A percentile compares a stretch with the other conserved stretches of the same genome.
phyloP scores from a whole-genome alignment of 37 sponge, comb jelly and placozoan genomes.

The Dysidea cf. avara region DNA sequence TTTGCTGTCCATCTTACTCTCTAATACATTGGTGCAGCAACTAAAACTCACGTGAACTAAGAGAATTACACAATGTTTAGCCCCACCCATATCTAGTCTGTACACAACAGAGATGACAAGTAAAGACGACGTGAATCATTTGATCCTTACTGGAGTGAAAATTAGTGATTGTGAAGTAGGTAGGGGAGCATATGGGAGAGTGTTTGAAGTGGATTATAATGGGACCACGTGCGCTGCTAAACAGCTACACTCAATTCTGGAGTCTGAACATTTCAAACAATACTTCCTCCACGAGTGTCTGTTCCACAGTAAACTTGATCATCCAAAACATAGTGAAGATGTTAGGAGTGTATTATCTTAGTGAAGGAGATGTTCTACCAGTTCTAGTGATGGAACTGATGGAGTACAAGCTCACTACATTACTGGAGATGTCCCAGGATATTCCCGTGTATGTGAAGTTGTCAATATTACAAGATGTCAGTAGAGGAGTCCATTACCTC shows the following conservation, averaged over 20 bases:
- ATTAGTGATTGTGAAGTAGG: not conserved
- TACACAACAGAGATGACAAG: too few relatives aligned
- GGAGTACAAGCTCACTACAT: not conserved
- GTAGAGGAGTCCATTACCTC: conserved; percentile 12
- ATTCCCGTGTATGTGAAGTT: not conserved
- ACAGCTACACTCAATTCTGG: not conserved
- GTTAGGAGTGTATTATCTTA: conserved; percentile 7
- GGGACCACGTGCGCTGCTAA: conserved; percentile 27
- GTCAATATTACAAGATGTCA: conserved; percentile 1
- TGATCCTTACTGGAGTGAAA: too few relatives aligned
- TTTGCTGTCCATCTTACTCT: too few relatives aligned
- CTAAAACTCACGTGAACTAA: too few relatives aligned
- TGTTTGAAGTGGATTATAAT: conserved; percentile 12
- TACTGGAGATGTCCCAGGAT: not conserved
- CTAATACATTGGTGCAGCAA: too few relatives aligned
- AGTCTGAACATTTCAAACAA: not conserved
- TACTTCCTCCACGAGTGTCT: conserved; percentile 11
- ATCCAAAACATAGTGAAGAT: conserved; percentile 22
- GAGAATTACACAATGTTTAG: too few relatives aligned
- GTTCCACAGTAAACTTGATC: conserved; percentile 1
- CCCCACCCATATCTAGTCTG: too few relatives aligned
- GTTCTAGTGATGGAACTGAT: conserved; percentile 19
- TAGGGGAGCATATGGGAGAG: not conserved
- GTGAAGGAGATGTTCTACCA: not conserved
- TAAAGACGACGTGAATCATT: too few relatives aligned